phyloP scores from a whole-genome alignment of 2,797 vertebrate species.

The Anniella stebbinsi region DNA sequence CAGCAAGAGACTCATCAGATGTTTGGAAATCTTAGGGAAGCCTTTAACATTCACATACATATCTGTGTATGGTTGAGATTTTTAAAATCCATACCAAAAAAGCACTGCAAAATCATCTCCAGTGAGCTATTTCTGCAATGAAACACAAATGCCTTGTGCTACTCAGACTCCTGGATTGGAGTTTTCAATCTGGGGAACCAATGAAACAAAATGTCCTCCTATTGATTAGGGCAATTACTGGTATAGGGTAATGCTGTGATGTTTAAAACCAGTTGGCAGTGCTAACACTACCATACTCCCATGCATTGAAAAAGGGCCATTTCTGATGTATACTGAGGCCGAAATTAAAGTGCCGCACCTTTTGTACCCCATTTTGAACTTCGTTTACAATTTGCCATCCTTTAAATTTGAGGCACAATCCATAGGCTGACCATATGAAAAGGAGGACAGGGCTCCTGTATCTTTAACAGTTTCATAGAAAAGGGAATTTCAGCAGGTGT shows the following conservation, averaged over 20 bases:
- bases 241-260: background rate
- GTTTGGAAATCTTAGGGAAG: background rate
- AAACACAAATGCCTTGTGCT: background rate
- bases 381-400: background rate
- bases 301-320: background rate
- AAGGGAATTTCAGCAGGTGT: no score
- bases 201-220: no score
- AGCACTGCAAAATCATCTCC: background rate
- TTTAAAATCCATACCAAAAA: background rate
- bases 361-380: background rate
- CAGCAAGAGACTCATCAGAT: background rate
- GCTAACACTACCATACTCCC: background rate
- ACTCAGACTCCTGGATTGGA: background rate
- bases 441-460: no score
- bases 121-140: background rate
- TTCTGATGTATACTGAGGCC: background rate
- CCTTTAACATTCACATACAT: background rate
- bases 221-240: background rate
- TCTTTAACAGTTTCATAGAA: no score
- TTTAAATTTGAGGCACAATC: background rate
- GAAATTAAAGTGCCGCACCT: background rate
- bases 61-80: background rate
- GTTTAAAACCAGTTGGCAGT: background rate
- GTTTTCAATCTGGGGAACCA: background rate
- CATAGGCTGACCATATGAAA: no score